Evolutionary conservation across 2,113 vertebrate species (phyloP), one percentile per base, ranked within the genome.

Genomic region (Nyctereutes procyonoides): DNA sequence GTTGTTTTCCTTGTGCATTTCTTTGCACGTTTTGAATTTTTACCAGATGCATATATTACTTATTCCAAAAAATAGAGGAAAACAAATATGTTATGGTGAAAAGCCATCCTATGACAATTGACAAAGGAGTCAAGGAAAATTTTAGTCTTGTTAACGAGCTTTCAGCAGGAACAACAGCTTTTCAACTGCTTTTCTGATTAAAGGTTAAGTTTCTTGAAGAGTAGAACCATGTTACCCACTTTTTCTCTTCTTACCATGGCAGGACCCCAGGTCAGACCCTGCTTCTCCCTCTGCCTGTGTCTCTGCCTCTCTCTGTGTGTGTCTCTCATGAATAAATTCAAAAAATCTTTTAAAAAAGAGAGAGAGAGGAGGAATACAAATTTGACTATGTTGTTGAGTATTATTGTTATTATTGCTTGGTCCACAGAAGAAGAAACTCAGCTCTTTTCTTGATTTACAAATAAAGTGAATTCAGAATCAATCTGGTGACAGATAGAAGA

Each of bases 381-480:
- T 48, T 30, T 51, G 51, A 51, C 26, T 51, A 13, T n/a, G 8
- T 3, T 63, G 8, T 5, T 88, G 90, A 35, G 35, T 53, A 19
- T 69, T 65, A 43, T 43, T 43, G 43, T 43, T 43, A 43, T 43
- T 43, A 71, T 30, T 89, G 63, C 38, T 79, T 26, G 43, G 22
- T 89, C 1, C 62, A 24, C 48, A 82, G 26, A 56, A 3, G 13
- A 85, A 97, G 38, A 67, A 94, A 73, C 28, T 28, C 14, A 69
- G 5, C 4, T 43, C 22, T 87, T 67, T 62, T 71, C 15, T 87
- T 89, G 32, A 79, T 86, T 88, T n/a, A 60, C 4, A 87, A 82
- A 86, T 83, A 86, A 73, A 63, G 24, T 32, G 43, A 88, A 90
- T 92, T 96, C 28, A 77, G 14, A 65, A 90, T 77, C 24, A 69